A percentile compares a stretch with the other conserved stretches of the same genome.
Evolutionary conservation across 1,140 invertebrate species (phyloP).

Genomic region (Rhopalosiphum maidis): DNA sequence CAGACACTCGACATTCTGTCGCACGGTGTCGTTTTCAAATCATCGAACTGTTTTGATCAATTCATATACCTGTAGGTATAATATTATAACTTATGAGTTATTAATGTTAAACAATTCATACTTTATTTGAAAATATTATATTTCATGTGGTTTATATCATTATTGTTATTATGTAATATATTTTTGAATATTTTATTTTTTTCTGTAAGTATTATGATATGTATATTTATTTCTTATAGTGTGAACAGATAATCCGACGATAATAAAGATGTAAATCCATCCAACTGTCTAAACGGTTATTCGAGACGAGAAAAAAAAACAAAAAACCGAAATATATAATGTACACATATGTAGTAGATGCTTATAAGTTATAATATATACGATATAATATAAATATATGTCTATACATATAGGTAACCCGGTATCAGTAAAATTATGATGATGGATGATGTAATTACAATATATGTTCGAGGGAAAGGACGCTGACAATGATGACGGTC

Average conservation of each 20-base stretch:
- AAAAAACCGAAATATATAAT: background rate
- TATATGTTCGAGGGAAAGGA: conserved; percentile 34
- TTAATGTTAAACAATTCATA: too few relatives aligned
- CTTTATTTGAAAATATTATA: background rate
- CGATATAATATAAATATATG: background rate
- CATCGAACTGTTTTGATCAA: background rate
- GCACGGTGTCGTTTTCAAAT: background rate
- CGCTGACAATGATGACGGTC: conserved; percentile 51
- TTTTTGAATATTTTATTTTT: background rate
- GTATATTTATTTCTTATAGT: background rate
- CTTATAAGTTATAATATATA: background rate
- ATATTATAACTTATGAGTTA: too few relatives aligned
- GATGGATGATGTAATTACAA: conserved; percentile 53
- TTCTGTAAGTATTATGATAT: background rate
- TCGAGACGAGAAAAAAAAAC: background rate
- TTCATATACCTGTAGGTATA: background rate
- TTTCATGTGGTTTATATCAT: background rate
- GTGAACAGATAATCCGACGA: background rate
- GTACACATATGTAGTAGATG: background rate
- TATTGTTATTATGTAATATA: background rate
- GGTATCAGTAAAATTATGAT: conserved; percentile 23
- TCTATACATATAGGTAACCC: background rate
- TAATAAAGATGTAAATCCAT: conserved; percentile 4
- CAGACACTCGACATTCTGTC: background rate
- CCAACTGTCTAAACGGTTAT: background rate